These are phyloP conservation scores for Nannospalax galili DNA, from an alignment of 2,113 vertebrate genomes.

Conservation along the genomic window DNA sequence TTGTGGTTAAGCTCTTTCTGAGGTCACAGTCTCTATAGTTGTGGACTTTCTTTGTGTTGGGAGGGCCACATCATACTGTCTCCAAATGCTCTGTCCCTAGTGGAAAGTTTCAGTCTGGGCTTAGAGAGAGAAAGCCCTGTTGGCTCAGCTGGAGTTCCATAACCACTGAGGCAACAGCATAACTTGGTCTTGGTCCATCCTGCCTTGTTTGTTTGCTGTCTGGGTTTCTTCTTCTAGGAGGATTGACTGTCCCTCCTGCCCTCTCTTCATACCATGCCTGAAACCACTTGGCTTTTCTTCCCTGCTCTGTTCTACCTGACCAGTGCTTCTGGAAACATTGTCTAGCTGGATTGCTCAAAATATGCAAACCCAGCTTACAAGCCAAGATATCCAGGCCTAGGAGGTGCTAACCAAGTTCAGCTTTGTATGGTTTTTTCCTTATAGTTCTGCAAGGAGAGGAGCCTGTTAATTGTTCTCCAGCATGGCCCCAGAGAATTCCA, in stretches of 20 bases:
- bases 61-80: background rate
- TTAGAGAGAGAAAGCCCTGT: background rate
- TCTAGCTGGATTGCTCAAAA: background rate
- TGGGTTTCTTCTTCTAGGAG: background rate
- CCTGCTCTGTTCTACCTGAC: constrained; percentile 53
- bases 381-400: background rate
- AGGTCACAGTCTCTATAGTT: fast-evolving
- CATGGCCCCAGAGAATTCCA: constrained; percentile 67
- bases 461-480: constrained; percentile 65
- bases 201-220: constrained; percentile 71
- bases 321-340: constrained; percentile 60
- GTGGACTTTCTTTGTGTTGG: constrained; percentile 26
- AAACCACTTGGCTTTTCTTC: background rate
- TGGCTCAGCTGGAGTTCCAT: background rate
- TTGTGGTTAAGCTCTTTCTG: background rate
- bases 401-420: constrained; percentile 62
- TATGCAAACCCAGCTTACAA: constrained; percentile 60
- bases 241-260: background rate
- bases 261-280: background rate
- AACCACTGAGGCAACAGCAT: background rate
- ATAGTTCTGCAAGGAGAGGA: background rate
- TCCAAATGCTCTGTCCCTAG: background rate
- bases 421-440: constrained; percentile 66
- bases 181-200: constrained; percentile 40
- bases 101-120: constrained; percentile 71